Conservation (phyloP, 2,113 vertebrate genomes). For the Lota lota region DNA sequence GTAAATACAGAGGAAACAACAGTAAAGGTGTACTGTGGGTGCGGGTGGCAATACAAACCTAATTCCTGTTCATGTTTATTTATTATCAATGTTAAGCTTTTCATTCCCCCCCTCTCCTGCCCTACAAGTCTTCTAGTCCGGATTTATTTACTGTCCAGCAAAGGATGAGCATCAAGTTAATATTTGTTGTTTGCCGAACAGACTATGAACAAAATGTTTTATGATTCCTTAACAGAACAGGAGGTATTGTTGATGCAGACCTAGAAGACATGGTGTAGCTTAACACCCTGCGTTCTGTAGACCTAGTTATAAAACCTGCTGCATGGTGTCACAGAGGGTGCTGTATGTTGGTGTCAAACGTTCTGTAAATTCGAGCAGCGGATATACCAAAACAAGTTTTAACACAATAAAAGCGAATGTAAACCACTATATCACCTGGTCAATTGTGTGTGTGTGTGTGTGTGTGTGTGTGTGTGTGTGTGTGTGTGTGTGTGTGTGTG, state of each 20-base stretch:
- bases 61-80: constrained; percentile 52
- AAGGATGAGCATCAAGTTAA: not conserved
- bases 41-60: no score
- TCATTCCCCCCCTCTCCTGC: constrained; percentile 9
- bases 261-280: constrained; percentile 36
- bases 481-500: no score
- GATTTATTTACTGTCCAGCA: constrained; percentile 12
- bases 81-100: constrained; percentile 17
- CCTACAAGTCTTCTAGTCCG: not conserved
- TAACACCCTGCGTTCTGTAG: constrained; percentile 3
- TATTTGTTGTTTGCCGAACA: constrained; percentile 28
- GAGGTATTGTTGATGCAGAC: constrained; percentile 29
- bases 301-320: constrained; percentile 55
- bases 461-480: no score
- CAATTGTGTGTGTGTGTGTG: not conserved
- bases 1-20: no score
- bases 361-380: constrained; percentile 55
- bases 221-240: constrained; percentile 17
- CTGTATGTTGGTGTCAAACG: constrained; percentile 58
- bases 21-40: no score
- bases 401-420: constrained; percentile 72
- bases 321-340: constrained; percentile 62
- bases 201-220: constrained; percentile 15
- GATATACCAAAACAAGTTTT: constrained; percentile 70
- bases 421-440: constrained; percentile 25